Evolutionary conservation across 2,113 vertebrate species (phyloP), one percentile per base, ranked within the genome.

Genomic region (Pterophyllum scalare): DNA sequence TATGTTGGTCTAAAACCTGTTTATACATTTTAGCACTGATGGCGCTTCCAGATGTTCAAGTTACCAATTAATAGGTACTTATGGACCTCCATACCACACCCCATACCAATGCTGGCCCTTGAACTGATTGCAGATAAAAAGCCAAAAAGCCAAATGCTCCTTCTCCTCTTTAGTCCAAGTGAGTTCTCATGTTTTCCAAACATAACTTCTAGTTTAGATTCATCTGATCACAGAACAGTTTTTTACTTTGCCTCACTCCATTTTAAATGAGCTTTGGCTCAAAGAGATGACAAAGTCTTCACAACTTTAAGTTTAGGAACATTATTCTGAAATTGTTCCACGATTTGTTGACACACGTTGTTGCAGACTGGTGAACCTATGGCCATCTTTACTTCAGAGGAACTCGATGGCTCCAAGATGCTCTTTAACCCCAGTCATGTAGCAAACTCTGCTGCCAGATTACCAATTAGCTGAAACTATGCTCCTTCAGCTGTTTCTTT

Each of bases 351-450:
- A 65, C 7, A 43, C 35, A 15, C 11, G 15, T 19, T 46, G 1
- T 43, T 65, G 61, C 35, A 43, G 61, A 65, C 0, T 65, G 35
- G 35, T 6, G 35, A 65, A 38, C 9, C 35, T 38, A 8, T 38
- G 8, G 8, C 38, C 38, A 40, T 40, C 35, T 38, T 38, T 9
- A 8, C 38, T 40, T 40, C 38, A 12, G 38, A 12, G 38, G 12
- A 65, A 43, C 62, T 22, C n/a, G n/a, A 38, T 13, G n/a, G 24
- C 14, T 43, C 4, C 15, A 0, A 17, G 14, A 0, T 65, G 13
- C 13, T 46, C 13, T 46, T 14, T 46, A 12, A 14, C 12, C 43
- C 13, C 43, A 14, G 64, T 1, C 0, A 26, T 33, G 33, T 33
- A 33, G 6, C 0, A 7, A 49, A 5, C 22, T n/a, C 40, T 17